A percentile compares a stretch with the other conserved stretches of the same genome.
Evolutionary conservation across 1,140 invertebrate genomes (phyloP).

Genomic region (Ganaspis sp.): DNA sequence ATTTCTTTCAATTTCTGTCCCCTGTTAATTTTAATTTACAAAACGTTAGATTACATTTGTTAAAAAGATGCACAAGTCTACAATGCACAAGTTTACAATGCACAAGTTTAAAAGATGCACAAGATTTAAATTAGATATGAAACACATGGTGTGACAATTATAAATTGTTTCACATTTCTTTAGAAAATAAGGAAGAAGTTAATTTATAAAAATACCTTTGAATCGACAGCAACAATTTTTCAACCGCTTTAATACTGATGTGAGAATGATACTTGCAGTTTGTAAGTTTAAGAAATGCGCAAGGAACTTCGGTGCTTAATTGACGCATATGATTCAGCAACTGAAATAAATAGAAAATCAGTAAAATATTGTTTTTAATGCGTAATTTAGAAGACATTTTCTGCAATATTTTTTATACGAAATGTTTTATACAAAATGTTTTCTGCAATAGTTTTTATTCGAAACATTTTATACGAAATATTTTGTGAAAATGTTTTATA

Average conservation of each 20-base stretch:
- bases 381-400: too few species aligned
- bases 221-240: conserved; percentile 76
- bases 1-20: conserved; percentile 78
- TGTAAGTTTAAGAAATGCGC: conserved; percentile 69
- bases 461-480: too few species aligned
- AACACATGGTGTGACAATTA: too few species aligned
- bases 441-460: too few species aligned
- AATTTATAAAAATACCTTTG: conserved; percentile 66
- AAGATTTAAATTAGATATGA: too few species aligned
- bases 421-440: too few species aligned
- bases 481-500: conserved; percentile 7
- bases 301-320: conserved; percentile 61
- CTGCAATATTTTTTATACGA: too few species aligned
- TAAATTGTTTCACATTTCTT: background rate
- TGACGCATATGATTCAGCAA: conserved; percentile 68
- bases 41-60: background rate
- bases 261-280: conserved; percentile 76
- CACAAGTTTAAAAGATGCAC: too few species aligned
- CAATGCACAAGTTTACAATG: too few species aligned
- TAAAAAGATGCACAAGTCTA: background rate
- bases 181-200: conserved; percentile 33
- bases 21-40: conserved; percentile 58
- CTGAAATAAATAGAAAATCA: conserved; percentile 53
- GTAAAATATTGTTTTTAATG: background rate
- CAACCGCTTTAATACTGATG: conserved; percentile 69